A percentile compares a stretch with the other conserved stretches of the same genome.
Conservation (phyloP, 2,888 invertebrate genomes). For the Eristalis pertinax region DNA sequence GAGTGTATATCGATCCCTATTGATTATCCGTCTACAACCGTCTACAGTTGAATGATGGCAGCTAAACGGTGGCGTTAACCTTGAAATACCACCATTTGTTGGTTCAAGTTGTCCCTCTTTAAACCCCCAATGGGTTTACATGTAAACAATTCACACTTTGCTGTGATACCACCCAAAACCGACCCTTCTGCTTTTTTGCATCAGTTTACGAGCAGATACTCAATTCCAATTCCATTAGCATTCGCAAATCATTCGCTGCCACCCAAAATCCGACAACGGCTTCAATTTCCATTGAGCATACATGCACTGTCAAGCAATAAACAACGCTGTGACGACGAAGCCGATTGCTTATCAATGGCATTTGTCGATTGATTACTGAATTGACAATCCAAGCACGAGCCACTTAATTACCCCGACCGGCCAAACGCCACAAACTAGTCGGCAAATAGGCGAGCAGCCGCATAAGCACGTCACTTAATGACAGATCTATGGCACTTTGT, state of each 20-base stretch:
- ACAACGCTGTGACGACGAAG: conserved; percentile 8
- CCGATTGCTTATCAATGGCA: conserved; percentile 5
- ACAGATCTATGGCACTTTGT: conserved; percentile 9
- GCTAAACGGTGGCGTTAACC: too few species aligned
- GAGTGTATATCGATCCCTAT: too few species aligned
- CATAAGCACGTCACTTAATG: conserved; percentile 6
- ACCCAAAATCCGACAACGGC: not conserved
- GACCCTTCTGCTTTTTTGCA: not conserved
- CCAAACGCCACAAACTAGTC: conserved; percentile 14
- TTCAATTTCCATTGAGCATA: conserved; percentile 3
- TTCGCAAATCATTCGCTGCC: not conserved
- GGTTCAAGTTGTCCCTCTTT: too few species aligned
- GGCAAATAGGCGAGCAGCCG: not conserved
- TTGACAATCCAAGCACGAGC: conserved; percentile 4
- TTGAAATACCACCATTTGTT: too few species aligned
- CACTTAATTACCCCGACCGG: conserved; percentile 4
- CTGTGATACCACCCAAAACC: not conserved
- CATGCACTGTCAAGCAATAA: conserved; percentile 11
- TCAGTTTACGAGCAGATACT: not conserved
- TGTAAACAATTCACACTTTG: not conserved
- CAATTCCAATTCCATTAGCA: not conserved
- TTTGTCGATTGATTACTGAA: conserved; percentile 3
- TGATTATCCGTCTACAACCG: too few species aligned
- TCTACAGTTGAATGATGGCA: too few species aligned
- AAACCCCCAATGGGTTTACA: too few species aligned